phyloP scores from a whole-genome alignment of 2,113 vertebrate species.

The Paradoxurus hermaphroditus region DNA sequence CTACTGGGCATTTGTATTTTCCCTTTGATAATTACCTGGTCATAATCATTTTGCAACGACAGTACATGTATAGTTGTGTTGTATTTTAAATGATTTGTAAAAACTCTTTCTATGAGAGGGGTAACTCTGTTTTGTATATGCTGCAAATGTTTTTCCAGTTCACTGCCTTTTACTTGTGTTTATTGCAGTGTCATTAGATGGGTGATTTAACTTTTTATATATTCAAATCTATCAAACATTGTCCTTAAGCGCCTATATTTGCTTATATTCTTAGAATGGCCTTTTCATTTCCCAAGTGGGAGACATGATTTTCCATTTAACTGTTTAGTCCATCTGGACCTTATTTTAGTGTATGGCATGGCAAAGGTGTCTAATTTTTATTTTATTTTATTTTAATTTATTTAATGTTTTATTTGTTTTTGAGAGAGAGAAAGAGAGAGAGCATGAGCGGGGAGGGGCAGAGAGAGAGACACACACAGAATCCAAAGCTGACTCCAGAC shows the following conservation, averaged over 20 bases:
- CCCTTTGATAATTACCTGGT: neutral
- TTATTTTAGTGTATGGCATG: neutral
- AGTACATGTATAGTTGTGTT: neutral
- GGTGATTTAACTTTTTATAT: neutral
- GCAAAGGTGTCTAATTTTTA: neutral
- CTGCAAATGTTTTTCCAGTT: neutral
- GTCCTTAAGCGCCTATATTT: neutral
- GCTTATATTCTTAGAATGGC: neutral
- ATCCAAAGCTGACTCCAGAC: too few relatives aligned
- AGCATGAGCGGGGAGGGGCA: too few relatives aligned
- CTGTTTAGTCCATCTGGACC: neutral
- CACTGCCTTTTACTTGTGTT: constrained; percentile 9
- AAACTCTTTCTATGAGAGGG: constrained; percentile 10
- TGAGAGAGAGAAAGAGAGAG: too few relatives aligned
- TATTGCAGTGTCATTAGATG: neutral
- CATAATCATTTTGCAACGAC: neutral
- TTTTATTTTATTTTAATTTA: too few relatives aligned
- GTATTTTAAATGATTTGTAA: constrained; percentile 17
- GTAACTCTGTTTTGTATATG: neutral
- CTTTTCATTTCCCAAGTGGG: neutral
- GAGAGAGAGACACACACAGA: too few relatives aligned
- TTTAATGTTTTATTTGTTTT: too few relatives aligned
- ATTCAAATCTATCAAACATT: neutral
- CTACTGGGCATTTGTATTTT: neutral
- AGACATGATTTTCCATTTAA: neutral